Percentiles rank a stretch among this genome's conserved stretches.
phyloP scores from a whole-genome alignment of 2,797 vertebrate genomes.

The Halcyon smyrnensis region DNA sequence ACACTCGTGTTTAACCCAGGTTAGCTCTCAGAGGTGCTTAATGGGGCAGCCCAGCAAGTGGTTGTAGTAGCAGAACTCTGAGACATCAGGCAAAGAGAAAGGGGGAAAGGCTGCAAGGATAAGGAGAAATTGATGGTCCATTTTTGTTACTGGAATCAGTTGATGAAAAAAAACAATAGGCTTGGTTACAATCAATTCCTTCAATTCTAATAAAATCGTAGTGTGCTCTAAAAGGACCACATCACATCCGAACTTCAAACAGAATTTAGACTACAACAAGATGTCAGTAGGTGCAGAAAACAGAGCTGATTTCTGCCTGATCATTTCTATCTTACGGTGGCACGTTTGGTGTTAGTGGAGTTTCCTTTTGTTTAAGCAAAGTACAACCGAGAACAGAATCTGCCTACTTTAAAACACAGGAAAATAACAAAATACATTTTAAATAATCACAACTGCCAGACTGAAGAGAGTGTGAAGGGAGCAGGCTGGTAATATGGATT shows the following conservation, averaged over 20 bases:
- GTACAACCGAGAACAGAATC: not conserved
- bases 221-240: not conserved
- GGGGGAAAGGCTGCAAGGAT: not conserved
- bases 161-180: not conserved
- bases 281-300: not conserved
- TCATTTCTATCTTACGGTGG: not conserved
- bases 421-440: not conserved
- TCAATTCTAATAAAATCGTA: not conserved
- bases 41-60: not conserved
- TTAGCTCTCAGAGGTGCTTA: not conserved
- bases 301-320: not conserved
- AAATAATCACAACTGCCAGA: not conserved
- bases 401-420: not conserved
- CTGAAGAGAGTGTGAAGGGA: not conserved
- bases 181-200: not conserved
- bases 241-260: not conserved
- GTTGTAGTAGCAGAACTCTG: not conserved
- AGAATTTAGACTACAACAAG: not conserved
- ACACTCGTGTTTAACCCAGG: not conserved
- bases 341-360: not conserved
- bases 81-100: not conserved
- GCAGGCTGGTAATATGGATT: not conserved
- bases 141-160: not conserved
- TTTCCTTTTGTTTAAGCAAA: not conserved
- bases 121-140: not conserved